Base-by-base conservation (phyloP, 2,888 invertebrate genomes). In the Oscheius sp. region DNA sequence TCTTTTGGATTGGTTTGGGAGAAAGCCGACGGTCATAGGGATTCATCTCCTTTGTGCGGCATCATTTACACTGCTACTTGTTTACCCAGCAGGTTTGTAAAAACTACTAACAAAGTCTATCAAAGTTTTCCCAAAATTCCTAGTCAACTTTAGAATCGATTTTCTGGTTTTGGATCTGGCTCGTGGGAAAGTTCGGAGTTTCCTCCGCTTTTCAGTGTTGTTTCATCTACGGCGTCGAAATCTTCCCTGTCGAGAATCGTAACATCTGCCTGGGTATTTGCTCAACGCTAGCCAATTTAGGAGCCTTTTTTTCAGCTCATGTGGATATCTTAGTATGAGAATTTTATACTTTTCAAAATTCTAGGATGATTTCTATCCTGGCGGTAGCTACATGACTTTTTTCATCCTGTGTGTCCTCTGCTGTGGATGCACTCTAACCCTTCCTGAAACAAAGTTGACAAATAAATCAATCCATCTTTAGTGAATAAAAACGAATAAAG, bases 191-290 rank as follows among this genome's bases (percentile, higher is more conserved):
- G 65, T 82, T 82, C 61, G 75, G 77, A 3, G 75, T 77, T 14
- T 70, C 81, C 8, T 75, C 70, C 45, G 75, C 77, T 5, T 82
- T 82, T 68, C 80, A 80, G 70, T 63, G 77, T 28, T 80, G 81
- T 45, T 83, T 82, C 33, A 81, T 82, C 28, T 82, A 78, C 50
- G 81, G 80, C 8, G 74, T 74, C 3, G 82, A 82, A 51, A 32
- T 80, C 28, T 82, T 83, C 41, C 81, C 82, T 0, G 47, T 67
- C 4, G 47, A 67, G 38, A 47, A 59, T 9, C 59, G 73, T 41
- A 75, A 71, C 62, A 76, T 80, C 22, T 78, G 80, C 59, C 73
- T 80, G 2, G 80, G 78, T 36, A 59, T 74, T 9, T 80, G 80
- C 22, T 72, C 78, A 8, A 78, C 78, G 22, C 67, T 76, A 20